Evolutionary conservation across 1,140 invertebrate species (phyloP).

Genomic region (Hesperophylax magnus): DNA sequence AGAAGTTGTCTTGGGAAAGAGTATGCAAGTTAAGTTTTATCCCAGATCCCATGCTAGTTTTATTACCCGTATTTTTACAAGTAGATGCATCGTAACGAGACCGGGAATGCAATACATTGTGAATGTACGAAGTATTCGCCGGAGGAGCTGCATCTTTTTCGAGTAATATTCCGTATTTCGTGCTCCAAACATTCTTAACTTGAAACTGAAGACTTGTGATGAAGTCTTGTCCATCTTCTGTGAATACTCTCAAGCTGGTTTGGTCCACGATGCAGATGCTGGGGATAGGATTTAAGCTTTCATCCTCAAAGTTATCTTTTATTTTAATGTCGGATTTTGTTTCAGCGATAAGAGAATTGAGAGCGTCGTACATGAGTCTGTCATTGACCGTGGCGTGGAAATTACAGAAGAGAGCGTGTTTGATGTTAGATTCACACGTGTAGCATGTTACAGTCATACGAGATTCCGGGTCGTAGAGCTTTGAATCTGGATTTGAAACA

Average conservation of each 20-base stretch:
- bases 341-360: conserved; percentile 67
- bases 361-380: conserved; percentile 69
- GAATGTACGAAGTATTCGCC: conserved; percentile 62
- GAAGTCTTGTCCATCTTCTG: conserved; percentile 86
- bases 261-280: conserved; percentile 84
- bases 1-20: conserved; percentile 43
- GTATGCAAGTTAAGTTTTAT: conserved; percentile 29
- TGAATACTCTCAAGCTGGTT: conserved; percentile 84
- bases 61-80: conserved; percentile 24
- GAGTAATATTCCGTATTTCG: conserved; percentile 83
- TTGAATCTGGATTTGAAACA: conserved; percentile 66
- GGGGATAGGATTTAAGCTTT: conserved; percentile 63
- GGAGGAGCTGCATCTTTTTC: conserved; percentile 75
- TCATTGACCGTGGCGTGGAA: conserved; percentile 75
- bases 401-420: conserved; percentile 86
- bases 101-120: conserved; percentile 39
- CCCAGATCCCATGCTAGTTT: conserved; percentile 41
- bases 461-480: conserved; percentile 65
- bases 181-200: conserved; percentile 83
- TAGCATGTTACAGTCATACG: conserved; percentile 79
- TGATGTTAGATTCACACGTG: conserved; percentile 84
- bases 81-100: conserved; percentile 37
- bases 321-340: conserved; percentile 67
- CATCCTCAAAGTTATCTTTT: conserved; percentile 66
- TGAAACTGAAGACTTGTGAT: conserved; percentile 87